Percentiles rank a stretch among this genome's conserved stretches.
These are phyloP conservation scores for Prinia subflava DNA, from an alignment of 2,113 vertebrate species.

Conservation along the genomic window DNA sequence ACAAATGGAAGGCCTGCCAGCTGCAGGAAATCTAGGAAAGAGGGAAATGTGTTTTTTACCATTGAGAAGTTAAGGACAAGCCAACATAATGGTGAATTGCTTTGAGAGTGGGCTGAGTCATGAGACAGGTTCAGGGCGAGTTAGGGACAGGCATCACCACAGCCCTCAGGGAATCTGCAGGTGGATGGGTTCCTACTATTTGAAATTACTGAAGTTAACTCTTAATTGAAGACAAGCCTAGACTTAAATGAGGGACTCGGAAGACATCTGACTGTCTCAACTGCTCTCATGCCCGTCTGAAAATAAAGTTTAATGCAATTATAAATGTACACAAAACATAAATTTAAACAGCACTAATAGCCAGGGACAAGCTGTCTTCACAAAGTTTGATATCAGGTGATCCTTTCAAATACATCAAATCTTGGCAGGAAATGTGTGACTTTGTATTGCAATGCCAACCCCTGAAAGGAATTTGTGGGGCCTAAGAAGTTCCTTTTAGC, in stretches of 20 bases:
- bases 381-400: not conserved
- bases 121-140: not conserved
- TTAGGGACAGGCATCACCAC: not conserved
- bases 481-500: not conserved
- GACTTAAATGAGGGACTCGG: not conserved
- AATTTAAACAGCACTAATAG: not conserved
- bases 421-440: not conserved
- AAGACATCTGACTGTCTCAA: not conserved
- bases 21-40: conserved; percentile 21
- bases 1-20: not conserved
- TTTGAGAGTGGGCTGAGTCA: not conserved
- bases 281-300: not conserved
- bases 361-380: not conserved
- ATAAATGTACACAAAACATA: not conserved
- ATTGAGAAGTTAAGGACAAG: not conserved
- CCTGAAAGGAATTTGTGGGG: not conserved
- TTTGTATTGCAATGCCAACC: not conserved
- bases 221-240: not conserved
- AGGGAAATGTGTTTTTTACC: not conserved
- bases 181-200: not conserved
- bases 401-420: not conserved
- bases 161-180: not conserved
- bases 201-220: not conserved
- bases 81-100: not conserved
- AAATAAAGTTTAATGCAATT: not conserved